phyloP scores from a whole-genome alignment of 2,888 invertebrate genomes.

The Nasonia oneida region DNA sequence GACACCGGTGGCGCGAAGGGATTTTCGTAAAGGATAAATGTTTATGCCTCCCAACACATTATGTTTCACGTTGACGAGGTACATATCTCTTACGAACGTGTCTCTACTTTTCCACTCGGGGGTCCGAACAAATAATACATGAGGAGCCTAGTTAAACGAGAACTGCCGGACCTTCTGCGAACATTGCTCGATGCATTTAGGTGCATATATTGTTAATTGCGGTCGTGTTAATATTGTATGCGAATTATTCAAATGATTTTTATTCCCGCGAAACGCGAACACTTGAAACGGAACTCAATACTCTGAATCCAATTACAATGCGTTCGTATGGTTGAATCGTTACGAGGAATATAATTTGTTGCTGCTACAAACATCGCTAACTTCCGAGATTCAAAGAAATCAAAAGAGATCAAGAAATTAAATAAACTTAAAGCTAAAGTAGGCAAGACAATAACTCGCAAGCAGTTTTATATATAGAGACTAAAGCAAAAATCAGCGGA shows the following conservation, averaged over 20 bases:
- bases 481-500: too few relatives aligned
- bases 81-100: conserved; percentile 59
- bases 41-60: conserved; percentile 67
- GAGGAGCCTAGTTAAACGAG: background rate
- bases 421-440: too few relatives aligned
- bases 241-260: background rate
- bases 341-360: background rate
- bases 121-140: conserved; percentile 52
- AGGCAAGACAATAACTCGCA: too few relatives aligned
- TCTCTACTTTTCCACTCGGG: conserved; percentile 5
- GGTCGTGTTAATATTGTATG: too few relatives aligned
- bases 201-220: background rate
- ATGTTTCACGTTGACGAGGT: conserved; percentile 64
- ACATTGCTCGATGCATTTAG: background rate
- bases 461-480: too few relatives aligned
- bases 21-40: conserved; percentile 66
- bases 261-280: background rate
- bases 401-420: too few relatives aligned
- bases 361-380: background rate
- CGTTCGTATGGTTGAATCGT: background rate
- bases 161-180: background rate
- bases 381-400: background rate
- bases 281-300: background rate
- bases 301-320: background rate
- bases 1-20: conserved; percentile 53